Evolutionary conservation across 2,888 invertebrate species (phyloP).

Genomic region (Archips xylosteana): DNA sequence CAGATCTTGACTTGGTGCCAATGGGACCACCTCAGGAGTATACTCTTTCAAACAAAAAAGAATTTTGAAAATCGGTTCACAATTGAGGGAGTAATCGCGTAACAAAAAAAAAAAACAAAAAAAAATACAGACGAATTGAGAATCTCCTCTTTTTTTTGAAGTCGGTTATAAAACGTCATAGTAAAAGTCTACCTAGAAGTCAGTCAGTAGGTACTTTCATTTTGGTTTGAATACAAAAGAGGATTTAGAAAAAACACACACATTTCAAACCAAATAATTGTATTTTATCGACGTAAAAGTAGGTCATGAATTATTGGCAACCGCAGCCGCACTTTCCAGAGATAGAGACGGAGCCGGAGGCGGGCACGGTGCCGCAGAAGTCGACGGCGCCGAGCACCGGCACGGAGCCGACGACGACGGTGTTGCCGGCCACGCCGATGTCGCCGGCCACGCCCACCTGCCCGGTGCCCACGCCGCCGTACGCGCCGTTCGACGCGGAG

Average conservation of each 20-base stretch:
- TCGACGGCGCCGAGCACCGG: slow-evolving; percentile 57
- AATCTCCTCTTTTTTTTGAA: too few species aligned
- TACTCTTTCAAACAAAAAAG: too few species aligned
- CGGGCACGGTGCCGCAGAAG: slow-evolving; percentile 53
- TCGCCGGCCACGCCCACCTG: slow-evolving; percentile 51
- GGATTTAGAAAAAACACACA: background rate
- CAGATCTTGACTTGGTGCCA: too few species aligned
- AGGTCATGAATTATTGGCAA: background rate
- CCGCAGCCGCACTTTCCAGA: slow-evolving; percentile 19
- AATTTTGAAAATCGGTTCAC: too few species aligned
- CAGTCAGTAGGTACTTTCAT: too few species aligned
- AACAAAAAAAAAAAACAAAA: too few species aligned
- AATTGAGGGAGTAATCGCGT: too few species aligned
- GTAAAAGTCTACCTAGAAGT: too few species aligned
- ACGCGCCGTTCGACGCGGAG: slow-evolving; percentile 43
- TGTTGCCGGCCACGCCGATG: slow-evolving; percentile 51
- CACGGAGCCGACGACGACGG: slow-evolving; percentile 54
- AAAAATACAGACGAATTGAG: too few species aligned
- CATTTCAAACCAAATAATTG: background rate
- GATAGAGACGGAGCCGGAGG: slow-evolving; percentile 48
- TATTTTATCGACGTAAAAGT: background rate
- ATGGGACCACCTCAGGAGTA: too few species aligned
- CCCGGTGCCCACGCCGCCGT: slow-evolving; percentile 53
- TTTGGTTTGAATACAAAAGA: background rate
- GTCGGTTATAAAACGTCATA: too few species aligned